These are phyloP conservation scores for Chaetodon trifasciatus DNA, from an alignment of 2,797 vertebrate genomes.

Conservation along the genomic window DNA sequence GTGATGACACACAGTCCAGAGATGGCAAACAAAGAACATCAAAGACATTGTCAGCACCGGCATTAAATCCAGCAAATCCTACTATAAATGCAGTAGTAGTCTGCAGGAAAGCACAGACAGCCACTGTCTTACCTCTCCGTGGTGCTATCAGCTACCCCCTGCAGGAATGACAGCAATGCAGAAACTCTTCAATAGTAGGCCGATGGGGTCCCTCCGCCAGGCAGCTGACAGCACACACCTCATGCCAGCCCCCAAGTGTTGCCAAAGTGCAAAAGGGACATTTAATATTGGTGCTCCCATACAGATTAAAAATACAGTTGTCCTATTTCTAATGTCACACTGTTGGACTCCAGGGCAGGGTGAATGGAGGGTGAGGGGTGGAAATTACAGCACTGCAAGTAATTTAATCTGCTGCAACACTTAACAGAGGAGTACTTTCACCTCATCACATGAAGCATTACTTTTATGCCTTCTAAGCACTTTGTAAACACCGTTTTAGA, in stretches of 20 bases:
- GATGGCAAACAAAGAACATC: slow-evolving; percentile 8
- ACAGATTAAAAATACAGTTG: slow-evolving; percentile 54
- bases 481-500: neutral
- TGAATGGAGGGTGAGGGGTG: neutral
- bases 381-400: neutral
- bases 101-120: slow-evolving; percentile 58
- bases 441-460: neutral
- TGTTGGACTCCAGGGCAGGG: neutral
- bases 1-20: slow-evolving; percentile 44
- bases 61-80: slow-evolving; percentile 13
- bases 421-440: neutral
- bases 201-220: slow-evolving; percentile 71
- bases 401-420: neutral
- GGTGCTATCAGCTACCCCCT: slow-evolving; percentile 77
- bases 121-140: slow-evolving; percentile 76
- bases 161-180: slow-evolving; percentile 86
- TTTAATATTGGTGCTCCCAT: slow-evolving; percentile 57
- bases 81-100: slow-evolving; percentile 43
- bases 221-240: slow-evolving; percentile 75
- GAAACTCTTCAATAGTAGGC: slow-evolving; percentile 77
- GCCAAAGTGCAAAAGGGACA: slow-evolving; percentile 65
- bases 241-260: slow-evolving; percentile 57
- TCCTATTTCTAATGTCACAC: slow-evolving; percentile 51
- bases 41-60: slow-evolving; percentile 15
- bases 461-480: neutral